Conservation (phyloP, 2,797 vertebrate species). For the Silurus lanzhouensis region DNA sequence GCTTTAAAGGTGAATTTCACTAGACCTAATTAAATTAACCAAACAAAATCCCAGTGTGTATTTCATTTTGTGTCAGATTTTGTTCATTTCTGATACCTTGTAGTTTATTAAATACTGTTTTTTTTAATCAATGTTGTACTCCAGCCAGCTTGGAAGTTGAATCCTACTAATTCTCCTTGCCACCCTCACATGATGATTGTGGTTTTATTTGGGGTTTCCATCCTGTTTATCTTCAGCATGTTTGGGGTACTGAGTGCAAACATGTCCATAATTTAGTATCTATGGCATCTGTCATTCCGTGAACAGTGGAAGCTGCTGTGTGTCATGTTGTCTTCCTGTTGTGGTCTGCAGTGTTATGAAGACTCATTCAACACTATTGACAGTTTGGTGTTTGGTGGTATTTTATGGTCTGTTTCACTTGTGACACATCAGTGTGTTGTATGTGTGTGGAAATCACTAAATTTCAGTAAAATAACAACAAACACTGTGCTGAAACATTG, state of each 20-base stretch:
- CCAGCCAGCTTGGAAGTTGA: no score
- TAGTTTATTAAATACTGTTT: neutral
- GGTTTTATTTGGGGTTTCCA: conserved; percentile 39
- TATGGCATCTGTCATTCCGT: conserved; percentile 42
- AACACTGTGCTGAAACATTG: conserved; percentile 9
- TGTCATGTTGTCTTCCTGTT: conserved; percentile 35
- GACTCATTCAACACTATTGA: conserved; percentile 48
- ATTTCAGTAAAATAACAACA: neutral
- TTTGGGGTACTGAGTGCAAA: conserved; percentile 57
- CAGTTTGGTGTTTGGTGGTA: conserved; percentile 43
- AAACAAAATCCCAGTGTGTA: neutral
- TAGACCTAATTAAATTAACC: neutral
- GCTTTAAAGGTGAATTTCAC: neutral
- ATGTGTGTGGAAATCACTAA: neutral
- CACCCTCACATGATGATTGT: conserved; percentile 17
- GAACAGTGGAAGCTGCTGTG: conserved; percentile 41
- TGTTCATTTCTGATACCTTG: neutral
- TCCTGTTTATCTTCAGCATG: conserved; percentile 41
- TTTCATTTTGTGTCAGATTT: conserved; percentile 7
- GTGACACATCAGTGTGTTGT: conserved; percentile 16
- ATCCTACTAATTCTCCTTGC: neutral
- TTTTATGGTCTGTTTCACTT: conserved; percentile 6
- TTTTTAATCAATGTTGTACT: neutral
- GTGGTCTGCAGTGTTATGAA: conserved; percentile 52
- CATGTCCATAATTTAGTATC: conserved; percentile 57